phyloP scores from a whole-genome alignment of 2,888 invertebrate genomes.

The Calephelis perditalis region DNA sequence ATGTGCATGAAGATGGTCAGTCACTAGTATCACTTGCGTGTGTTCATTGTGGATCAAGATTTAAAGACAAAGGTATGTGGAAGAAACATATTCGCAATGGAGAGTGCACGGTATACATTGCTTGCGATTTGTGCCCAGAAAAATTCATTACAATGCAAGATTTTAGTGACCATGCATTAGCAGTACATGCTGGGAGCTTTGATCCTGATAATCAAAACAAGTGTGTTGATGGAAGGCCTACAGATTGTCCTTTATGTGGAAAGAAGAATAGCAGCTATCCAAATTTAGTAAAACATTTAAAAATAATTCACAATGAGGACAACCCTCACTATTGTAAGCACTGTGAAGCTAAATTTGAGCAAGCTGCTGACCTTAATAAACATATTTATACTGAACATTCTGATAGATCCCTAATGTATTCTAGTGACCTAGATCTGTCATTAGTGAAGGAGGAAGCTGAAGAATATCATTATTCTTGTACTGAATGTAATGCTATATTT shows the following conservation, averaged over 20 bases:
- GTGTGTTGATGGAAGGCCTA: constrained; percentile 66
- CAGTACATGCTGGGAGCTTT: constrained; percentile 62
- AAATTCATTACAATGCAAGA: constrained; percentile 66
- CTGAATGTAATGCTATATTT: constrained; percentile 79
- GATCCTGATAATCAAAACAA: constrained; percentile 63
- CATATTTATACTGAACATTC: constrained; percentile 79
- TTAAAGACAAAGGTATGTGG: constrained; percentile 63
- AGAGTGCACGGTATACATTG: constrained; percentile 78
- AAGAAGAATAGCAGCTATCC: constrained; percentile 76
- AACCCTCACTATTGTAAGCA: constrained; percentile 78
- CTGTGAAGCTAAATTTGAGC: constrained; percentile 76
- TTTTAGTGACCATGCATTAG: constrained; percentile 69
- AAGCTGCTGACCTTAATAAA: constrained; percentile 75
- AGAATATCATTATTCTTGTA: constrained; percentile 77
- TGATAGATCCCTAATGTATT: constrained; percentile 53
- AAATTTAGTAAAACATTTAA: constrained; percentile 78
- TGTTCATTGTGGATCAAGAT: constrained; percentile 64
- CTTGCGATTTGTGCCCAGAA: constrained; percentile 70
- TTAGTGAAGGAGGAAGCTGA: constrained; percentile 71
- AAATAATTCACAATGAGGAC: constrained; percentile 66
- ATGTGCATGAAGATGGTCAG: constrained; percentile 71
- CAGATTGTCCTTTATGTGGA: constrained; percentile 75
- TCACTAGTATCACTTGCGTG: constrained; percentile 58
- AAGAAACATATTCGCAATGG: constrained; percentile 73
- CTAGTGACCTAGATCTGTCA: constrained; percentile 57